Percentiles rank a stretch among this genome's conserved stretches.
phyloP scores from a whole-genome alignment of 2,797 vertebrate genomes.

The Schizopygopsis pylzovi region DNA sequence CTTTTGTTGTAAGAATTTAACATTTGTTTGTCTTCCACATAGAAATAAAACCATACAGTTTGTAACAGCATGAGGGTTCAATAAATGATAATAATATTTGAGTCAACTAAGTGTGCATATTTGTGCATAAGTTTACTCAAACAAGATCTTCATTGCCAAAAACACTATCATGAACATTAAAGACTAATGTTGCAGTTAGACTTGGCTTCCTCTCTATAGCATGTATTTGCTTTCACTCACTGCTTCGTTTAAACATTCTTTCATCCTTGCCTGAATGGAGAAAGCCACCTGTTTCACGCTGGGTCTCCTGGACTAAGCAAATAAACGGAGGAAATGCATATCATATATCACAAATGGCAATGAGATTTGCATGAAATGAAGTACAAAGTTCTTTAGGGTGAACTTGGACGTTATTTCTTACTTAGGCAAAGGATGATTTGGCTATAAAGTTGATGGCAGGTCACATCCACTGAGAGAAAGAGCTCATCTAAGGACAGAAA shows the following conservation, averaged over 20 bases:
- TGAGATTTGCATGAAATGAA: background rate
- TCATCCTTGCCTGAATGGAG: background rate
- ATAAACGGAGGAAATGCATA: constrained; percentile 26
- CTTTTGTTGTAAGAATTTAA: background rate
- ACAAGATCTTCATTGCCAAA: background rate
- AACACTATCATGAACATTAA: background rate
- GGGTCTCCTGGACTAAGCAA: constrained; percentile 24
- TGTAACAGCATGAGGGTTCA: background rate
- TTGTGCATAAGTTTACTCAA: background rate
- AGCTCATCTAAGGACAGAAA: constrained; percentile 11
- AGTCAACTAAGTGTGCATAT: background rate
- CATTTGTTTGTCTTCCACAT: background rate
- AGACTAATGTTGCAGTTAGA: background rate
- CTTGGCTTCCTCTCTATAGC: background rate
- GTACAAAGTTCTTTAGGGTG: constrained; percentile 1
- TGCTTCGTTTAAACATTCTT: constrained; percentile 18
- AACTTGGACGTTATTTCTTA: background rate
- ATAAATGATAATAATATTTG: background rate
- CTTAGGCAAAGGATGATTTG: background rate
- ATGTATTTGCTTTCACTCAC: background rate
- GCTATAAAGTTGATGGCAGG: background rate
- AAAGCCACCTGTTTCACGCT: constrained; percentile 30
- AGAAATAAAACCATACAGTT: background rate
- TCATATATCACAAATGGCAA: background rate
- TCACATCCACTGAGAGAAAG: background rate